A percentile compares a stretch with the other conserved stretches of the same genome.
Evolutionary conservation across 1,140 invertebrate species (phyloP).

Genomic region (Bombus superbus): DNA sequence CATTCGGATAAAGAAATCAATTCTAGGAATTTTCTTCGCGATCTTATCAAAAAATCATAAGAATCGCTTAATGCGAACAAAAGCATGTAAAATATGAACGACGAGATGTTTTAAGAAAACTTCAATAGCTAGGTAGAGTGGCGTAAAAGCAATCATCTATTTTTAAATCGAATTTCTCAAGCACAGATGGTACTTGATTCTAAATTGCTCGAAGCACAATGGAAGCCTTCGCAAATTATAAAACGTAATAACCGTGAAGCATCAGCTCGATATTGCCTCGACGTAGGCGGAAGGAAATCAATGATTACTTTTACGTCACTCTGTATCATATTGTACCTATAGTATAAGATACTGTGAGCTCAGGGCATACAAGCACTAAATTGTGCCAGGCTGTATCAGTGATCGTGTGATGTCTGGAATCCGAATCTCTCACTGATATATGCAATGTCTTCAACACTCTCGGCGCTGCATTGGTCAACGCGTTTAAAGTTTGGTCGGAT

Average conservation of each 20-base stretch:
- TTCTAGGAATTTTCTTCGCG: neutral
- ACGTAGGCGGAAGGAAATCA: neutral
- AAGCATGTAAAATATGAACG: neutral
- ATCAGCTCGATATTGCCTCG: neutral
- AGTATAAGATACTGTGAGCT: constrained; percentile 77
- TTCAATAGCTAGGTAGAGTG: too few relatives aligned
- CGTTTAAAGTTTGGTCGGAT: constrained; percentile 76
- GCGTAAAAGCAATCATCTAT: constrained; percentile 7
- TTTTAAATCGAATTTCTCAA: neutral
- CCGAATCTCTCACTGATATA: constrained; percentile 77
- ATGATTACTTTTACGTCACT: constrained; percentile 30
- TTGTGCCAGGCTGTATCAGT: constrained; percentile 76
- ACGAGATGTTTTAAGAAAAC: neutral
- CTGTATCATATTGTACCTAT: constrained; percentile 72
- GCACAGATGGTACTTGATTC: neutral
- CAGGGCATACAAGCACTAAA: constrained; percentile 75
- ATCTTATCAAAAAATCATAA: neutral
- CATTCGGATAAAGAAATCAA: neutral
- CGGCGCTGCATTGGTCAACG: constrained; percentile 72
- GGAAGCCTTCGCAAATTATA: neutral
- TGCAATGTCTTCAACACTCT: constrained; percentile 71
- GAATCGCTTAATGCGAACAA: neutral
- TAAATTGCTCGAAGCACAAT: neutral
- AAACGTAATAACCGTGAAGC: neutral
- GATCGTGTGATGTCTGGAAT: constrained; percentile 77